A percentile compares a stretch with the other conserved stretches of the same genome.
Conservation (phyloP, 2,797 vertebrate genomes). For the Limosa lapponica region DNA sequence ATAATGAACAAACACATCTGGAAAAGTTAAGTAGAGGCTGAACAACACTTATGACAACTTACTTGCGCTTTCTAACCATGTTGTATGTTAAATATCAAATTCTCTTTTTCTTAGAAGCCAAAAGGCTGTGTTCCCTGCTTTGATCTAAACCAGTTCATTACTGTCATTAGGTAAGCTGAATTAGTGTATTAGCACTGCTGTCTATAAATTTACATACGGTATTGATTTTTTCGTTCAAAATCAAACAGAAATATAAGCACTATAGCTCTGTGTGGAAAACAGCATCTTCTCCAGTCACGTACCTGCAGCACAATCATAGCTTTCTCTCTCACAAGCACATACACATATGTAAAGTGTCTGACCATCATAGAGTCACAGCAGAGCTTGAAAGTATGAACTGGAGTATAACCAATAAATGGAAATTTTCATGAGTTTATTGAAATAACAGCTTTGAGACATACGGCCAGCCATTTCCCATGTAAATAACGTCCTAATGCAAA, state of each 20-base stretch:
- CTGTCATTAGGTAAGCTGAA: not conserved
- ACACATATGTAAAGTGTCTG: not conserved
- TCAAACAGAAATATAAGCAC: not conserved
- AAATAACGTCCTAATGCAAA: conserved; percentile 16
- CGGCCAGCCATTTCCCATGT: not conserved
- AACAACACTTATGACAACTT: not conserved
- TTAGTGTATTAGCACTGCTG: not conserved
- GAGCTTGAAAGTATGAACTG: not conserved
- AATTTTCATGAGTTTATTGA: not conserved
- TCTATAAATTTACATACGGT: not conserved
- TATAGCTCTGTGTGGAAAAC: not conserved
- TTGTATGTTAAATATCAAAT: not conserved
- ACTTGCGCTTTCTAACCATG: not conserved
- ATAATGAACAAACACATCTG: not conserved
- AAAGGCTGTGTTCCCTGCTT: not conserved
- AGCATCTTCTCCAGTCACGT: not conserved
- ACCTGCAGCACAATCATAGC: not conserved
- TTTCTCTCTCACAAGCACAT: not conserved
- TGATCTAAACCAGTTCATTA: not conserved
- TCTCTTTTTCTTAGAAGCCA: not conserved
- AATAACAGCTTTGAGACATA: not conserved
- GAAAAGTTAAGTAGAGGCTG: not conserved
- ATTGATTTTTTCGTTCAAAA: not conserved
- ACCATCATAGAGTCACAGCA: not conserved
- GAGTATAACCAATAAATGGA: not conserved